phyloP scores from a whole-genome alignment of 1,140 invertebrate genomes.

The Drosophila subpulchrella region DNA sequence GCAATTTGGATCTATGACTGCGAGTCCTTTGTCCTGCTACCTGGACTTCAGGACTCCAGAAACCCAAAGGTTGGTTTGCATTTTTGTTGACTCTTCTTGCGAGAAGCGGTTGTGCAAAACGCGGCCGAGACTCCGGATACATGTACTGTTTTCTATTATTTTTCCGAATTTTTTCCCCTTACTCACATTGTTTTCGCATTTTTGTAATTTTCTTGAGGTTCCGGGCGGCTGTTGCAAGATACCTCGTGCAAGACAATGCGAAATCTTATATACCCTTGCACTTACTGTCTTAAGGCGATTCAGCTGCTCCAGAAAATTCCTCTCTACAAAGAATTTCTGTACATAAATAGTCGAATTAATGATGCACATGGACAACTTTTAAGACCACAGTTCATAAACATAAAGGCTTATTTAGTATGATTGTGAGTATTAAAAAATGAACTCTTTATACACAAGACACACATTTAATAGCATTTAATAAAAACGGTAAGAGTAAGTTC shows the following conservation, averaged over 20 bases:
- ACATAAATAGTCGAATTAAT: no score
- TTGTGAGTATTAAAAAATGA: no score
- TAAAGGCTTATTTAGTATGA: no score
- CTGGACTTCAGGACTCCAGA: constrained; percentile 6
- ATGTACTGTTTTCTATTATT: constrained; percentile 27
- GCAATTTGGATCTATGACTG: constrained; percentile 35
- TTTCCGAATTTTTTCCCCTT: constrained; percentile 24
- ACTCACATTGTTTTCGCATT: constrained; percentile 37
- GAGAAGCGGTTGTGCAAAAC: constrained; percentile 9
- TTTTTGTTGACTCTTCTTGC: constrained; percentile 11
- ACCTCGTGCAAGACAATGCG: constrained; percentile 14
- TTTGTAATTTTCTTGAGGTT: constrained; percentile 18
- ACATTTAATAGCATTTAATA: no score
- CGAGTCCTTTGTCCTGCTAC: constrained; percentile 36
- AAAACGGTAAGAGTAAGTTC: no score
- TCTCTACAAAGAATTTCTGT: neutral
- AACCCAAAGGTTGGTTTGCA: constrained; percentile 18
- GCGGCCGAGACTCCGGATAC: constrained; percentile 25
- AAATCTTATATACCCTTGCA: constrained; percentile 25
- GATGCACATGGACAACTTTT: no score
- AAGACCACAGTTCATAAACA: no score
- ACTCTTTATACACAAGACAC: no score
- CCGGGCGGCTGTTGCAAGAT: constrained; percentile 21
- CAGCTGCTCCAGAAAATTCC: constrained; percentile 28
- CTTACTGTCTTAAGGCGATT: neutral